Evolutionary conservation across 2,113 vertebrate genomes (phyloP), one percentile per base, ranked within the genome.

Genomic region (Redunca redunca): DNA sequence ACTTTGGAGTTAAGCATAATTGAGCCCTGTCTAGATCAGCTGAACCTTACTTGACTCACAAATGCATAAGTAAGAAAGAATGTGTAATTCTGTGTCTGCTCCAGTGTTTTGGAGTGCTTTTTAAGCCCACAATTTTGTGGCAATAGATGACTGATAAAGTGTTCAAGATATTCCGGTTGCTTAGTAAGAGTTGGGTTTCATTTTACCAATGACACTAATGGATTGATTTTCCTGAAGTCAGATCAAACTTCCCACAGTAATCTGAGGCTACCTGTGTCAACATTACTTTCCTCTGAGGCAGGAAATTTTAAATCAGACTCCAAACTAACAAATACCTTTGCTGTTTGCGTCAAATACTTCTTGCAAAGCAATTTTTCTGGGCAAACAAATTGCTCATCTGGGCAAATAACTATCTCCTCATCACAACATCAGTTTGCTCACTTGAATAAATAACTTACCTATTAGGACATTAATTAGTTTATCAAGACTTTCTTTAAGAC

Each of bases 281-380:
- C 36, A 62, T 96, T 86, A 50, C 62, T 93, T 96, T 43, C 55
- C 16, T 23, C 40, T 33, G 64, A 97, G 80, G 17, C 55, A 96
- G 46, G 58, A 71, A 23, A 97, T 96, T 97, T 97, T 81, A 94
- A 82, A 83, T 89, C 43, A 84, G 46, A 89, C 55, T 88, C 17
- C 36, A 96, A 64, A 93, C 91, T 60, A 82, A 88, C 90, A 95
- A 87, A 71, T 5, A 57, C 40, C 46, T 85, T 91, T 2, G 33
- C 11, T 60, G 6, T 94, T 94, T 93, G 14, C 36, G 81, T 85
- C 64, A 88, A 96, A 62, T 67, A 40, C 40, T 50, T 64, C 60
- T 48, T 88, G 50, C 28, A 93, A 74, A 71, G 25, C 12, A 23
- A 62, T 88, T 90, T 95, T 97, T 52, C 57, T 82, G 30, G 77